Conservation (phyloP, 2,797 vertebrate species). For the Crypturellus tataupa region DNA sequence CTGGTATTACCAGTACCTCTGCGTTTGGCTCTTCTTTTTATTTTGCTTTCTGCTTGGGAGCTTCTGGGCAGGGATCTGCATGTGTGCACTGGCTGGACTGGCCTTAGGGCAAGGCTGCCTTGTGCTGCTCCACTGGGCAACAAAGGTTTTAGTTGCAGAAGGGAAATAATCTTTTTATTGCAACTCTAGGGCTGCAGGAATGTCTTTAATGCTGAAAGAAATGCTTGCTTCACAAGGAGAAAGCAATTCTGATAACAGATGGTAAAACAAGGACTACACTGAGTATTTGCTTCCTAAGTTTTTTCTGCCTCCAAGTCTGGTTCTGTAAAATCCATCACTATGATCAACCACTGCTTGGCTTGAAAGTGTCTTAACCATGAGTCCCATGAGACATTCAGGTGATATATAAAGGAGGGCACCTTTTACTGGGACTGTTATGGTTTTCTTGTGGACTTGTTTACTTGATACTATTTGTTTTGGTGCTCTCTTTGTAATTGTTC, state of each 20-base stretch:
- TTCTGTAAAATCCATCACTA: slow-evolving; percentile 12
- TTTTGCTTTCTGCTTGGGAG: background rate
- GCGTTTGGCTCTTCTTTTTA: background rate
- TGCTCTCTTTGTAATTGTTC: background rate
- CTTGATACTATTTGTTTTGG: background rate
- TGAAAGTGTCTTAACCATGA: background rate
- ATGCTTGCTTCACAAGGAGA: background rate
- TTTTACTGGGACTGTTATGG: background rate
- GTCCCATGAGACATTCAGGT: background rate
- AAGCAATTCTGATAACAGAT: background rate
- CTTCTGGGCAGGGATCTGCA: background rate
- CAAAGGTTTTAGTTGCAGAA: background rate
- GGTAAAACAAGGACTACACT: background rate
- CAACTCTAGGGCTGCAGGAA: background rate
- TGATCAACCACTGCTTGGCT: background rate
- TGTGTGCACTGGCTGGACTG: background rate
- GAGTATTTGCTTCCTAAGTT: background rate
- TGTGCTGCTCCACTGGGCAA: background rate
- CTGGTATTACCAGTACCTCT: background rate
- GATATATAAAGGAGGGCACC: background rate
- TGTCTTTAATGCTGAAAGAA: background rate
- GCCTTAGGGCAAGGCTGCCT: background rate
- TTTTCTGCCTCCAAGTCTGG: background rate
- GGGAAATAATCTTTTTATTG: background rate
- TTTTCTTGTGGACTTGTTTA: background rate